Percentiles rank a stretch among this genome's conserved stretches.
These are phyloP conservation scores for Phoeniculus purpureus DNA, from an alignment of 2,797 vertebrate species.

Conservation along the genomic window DNA sequence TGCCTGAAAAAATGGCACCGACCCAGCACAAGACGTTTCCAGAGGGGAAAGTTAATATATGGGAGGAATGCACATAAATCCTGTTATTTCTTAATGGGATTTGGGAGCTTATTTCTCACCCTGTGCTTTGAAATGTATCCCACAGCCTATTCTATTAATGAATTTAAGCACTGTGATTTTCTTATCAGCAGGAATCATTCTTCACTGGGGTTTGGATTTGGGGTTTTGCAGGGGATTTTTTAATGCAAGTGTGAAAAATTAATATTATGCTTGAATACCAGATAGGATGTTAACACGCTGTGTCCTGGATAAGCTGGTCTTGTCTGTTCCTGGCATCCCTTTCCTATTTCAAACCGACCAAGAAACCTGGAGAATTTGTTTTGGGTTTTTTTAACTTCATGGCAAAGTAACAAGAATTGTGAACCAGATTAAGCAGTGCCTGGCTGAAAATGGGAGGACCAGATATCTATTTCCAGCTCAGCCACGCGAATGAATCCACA, in stretches of 20 bases:
- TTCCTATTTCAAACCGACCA: background rate
- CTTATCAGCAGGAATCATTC: slow-evolving; percentile 60
- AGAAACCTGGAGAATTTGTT: background rate
- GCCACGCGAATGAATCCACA: background rate
- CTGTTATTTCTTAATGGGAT: slow-evolving; percentile 76
- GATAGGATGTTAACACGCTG: slow-evolving; percentile 60
- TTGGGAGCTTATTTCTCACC: slow-evolving; percentile 68
- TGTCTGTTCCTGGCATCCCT: background rate
- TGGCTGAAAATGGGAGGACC: background rate
- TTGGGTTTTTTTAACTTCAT: fast-evolving
- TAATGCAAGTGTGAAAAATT: slow-evolving; percentile 62
- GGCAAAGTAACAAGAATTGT: background rate
- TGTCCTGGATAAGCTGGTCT: slow-evolving; percentile 33
- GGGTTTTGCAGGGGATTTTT: background rate
- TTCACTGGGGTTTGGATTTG: background rate
- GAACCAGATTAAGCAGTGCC: background rate
- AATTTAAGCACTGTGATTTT: slow-evolving; percentile 63
- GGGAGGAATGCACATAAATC: slow-evolving; percentile 76
- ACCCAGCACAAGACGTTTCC: slow-evolving; percentile 62
- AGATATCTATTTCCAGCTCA: background rate
- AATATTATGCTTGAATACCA: slow-evolving; percentile 37
- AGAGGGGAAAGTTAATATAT: slow-evolving; percentile 68
- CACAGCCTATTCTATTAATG: slow-evolving; percentile 37
- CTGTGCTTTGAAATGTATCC: slow-evolving; percentile 61
- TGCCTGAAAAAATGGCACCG: slow-evolving; percentile 52